phyloP scores from a whole-genome alignment of 2,888 invertebrate genomes.

The Anthrax anthrax region DNA sequence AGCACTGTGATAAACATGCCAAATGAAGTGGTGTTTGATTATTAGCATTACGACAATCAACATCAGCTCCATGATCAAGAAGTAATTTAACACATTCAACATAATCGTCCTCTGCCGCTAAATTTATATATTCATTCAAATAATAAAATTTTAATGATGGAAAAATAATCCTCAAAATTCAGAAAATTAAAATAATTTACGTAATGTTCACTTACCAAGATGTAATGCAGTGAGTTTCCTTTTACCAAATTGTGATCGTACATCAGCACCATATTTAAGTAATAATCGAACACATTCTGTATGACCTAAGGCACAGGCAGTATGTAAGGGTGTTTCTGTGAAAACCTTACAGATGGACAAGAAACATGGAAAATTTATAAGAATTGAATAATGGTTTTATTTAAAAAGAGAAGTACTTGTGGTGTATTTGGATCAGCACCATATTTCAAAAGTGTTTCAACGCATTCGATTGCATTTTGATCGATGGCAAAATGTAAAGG shows the following conservation, averaged over 20 bases:
- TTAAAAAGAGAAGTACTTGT: slow-evolving; percentile 53
- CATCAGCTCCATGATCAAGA: slow-evolving; percentile 58
- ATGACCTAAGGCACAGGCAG: slow-evolving; percentile 62
- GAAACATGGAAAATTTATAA: background rate
- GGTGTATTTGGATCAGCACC: slow-evolving; percentile 74
- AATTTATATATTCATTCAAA: background rate
- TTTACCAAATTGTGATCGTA: slow-evolving; percentile 54
- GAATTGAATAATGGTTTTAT: too few relatives aligned
- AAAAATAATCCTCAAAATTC: background rate
- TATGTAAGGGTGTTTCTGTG: slow-evolving; percentile 72
- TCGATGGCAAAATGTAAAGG: slow-evolving; percentile 76
- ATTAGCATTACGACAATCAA: slow-evolving; percentile 59
- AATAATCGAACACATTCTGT: slow-evolving; percentile 55
- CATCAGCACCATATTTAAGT: slow-evolving; percentile 64
- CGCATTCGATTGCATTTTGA: slow-evolving; percentile 59
- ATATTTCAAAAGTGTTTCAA: slow-evolving; percentile 52
- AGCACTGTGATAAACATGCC: slow-evolving; percentile 65
- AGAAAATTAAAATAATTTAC: background rate
- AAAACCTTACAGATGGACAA: slow-evolving; percentile 45
- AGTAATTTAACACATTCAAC: slow-evolving; percentile 59
- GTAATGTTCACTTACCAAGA: slow-evolving; percentile 31
- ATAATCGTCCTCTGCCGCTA: slow-evolving; percentile 74
- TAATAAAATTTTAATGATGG: background rate
- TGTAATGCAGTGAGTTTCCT: slow-evolving; percentile 69
- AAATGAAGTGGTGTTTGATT: slow-evolving; percentile 74